These are phyloP conservation scores for Prorops nasuta DNA, from an alignment of 1,140 invertebrate species.

Conservation along the genomic window DNA sequence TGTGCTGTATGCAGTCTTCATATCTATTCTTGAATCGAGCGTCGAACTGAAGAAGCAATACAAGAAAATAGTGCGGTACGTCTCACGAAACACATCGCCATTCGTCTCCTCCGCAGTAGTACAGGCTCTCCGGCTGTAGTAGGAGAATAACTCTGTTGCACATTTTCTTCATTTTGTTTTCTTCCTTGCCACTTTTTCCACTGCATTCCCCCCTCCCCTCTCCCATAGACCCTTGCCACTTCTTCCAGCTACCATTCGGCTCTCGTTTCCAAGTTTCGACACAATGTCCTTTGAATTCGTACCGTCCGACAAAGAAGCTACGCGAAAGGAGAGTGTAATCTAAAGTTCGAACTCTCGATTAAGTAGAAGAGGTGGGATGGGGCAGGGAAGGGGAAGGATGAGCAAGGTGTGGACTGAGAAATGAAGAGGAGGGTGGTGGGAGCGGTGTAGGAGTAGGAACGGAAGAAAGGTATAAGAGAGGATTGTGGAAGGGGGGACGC, in stretches of 20 bases:
- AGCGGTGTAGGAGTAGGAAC: too few relatives aligned
- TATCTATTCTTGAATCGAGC: too few relatives aligned
- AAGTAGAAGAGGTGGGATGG: slow-evolving; percentile 13
- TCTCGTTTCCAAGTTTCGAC: slow-evolving; percentile 28
- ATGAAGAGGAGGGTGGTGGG: slow-evolving; percentile 3
- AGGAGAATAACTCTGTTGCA: slow-evolving; percentile 16
- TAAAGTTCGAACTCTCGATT: slow-evolving; percentile 35
- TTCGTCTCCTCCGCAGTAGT: slow-evolving; percentile 3
- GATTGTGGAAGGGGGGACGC: too few relatives aligned
- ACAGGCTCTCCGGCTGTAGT: background rate
- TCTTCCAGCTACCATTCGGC: background rate
- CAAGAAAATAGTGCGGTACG: too few relatives aligned
- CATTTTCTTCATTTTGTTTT: background rate
- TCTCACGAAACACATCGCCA: too few relatives aligned
- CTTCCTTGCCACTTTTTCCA: background rate
- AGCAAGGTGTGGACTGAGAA: background rate
- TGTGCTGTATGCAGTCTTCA: too few relatives aligned
- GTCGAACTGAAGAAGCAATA: too few relatives aligned
- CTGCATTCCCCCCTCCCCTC: background rate
- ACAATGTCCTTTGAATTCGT: slow-evolving; percentile 30
- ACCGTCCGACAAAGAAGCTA: slow-evolving; percentile 14
- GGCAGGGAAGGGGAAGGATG: too few relatives aligned
- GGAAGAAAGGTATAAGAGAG: too few relatives aligned
- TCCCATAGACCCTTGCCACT: background rate
- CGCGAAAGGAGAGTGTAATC: slow-evolving; percentile 26